A percentile compares a stretch with the other conserved stretches of the same genome.
phyloP scores from a whole-genome alignment of 92 coral and sea anemone genomes.

The Nematostella vectensis region DNA sequence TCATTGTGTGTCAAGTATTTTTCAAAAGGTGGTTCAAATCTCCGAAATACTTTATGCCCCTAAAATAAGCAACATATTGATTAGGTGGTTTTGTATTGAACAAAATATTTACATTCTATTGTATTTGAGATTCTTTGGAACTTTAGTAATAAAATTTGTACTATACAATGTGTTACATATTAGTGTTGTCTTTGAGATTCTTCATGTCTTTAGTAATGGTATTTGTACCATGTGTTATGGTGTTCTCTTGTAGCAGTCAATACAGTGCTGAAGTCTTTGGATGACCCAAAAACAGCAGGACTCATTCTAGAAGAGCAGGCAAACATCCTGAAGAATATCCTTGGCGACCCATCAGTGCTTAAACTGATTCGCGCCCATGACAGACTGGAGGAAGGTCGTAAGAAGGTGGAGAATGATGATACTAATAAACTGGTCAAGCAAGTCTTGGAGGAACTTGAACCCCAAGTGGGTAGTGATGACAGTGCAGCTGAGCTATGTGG shows the following conservation, averaged over 20 bases:
- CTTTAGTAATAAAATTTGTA: too few relatives aligned
- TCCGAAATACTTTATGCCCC: too few relatives aligned
- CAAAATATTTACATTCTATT: too few relatives aligned
- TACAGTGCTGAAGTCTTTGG: constrained; percentile 83
- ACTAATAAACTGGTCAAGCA: constrained; percentile 60
- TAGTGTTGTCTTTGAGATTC: too few relatives aligned
- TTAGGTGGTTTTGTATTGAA: too few relatives aligned
- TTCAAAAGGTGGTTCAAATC: too few relatives aligned
- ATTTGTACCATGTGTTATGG: too few relatives aligned
- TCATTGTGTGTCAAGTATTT: too few relatives aligned
- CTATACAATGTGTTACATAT: too few relatives aligned
- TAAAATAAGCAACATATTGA: too few relatives aligned
- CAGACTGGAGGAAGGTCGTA: constrained; percentile 87
- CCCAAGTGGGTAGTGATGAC: constrained; percentile 52
- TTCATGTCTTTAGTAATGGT: too few relatives aligned
- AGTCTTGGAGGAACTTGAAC: constrained; percentile 64
- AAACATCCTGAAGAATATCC: constrained; percentile 80
- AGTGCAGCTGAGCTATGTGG: constrained; percentile 73
- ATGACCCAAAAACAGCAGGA: constrained; percentile 92
- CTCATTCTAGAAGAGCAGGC: constrained; percentile 96
- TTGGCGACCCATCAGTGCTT: constrained; percentile 86
- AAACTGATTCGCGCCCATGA: constrained; percentile 93
- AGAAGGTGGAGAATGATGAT: constrained; percentile 77
- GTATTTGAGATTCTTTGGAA: too few relatives aligned
- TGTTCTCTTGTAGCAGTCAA: constrained; percentile 58